Base-by-base conservation (phyloP, 2,888 invertebrate genomes). In the Eueremaeus valkanovi region DNA sequence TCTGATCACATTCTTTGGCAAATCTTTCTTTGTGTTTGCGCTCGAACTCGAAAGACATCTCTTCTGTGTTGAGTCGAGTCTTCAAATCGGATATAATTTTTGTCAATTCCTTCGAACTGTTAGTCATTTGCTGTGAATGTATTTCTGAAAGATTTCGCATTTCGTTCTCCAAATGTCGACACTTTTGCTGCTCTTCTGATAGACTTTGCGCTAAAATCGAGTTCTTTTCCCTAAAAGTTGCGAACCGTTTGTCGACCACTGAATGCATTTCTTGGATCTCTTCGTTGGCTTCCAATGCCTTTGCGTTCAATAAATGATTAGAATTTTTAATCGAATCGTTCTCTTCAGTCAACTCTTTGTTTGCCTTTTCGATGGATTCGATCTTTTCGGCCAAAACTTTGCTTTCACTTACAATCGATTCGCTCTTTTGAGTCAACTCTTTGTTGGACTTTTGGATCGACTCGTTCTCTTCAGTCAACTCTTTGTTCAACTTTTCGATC, bases 11-110 rank as follows among this genome's bases (percentile, higher is more conserved):
- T 21, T 76, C 76, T 29, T 72, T 45, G 0, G 61, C 27, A 36
- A 42, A 75, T 31, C 75, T 27, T 66, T 76, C 76, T 42, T 76
- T 76, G 0, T 36, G 55, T 21, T 40, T 70, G 24, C 76, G 42
- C 42, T 76, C 76, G 18, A 58, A 31, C 0, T 51, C 36, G 45
- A 76, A 76, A 33, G 76, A 76, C 29, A 29, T 18, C 9, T 70
- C 24, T 58, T 75, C 75, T n/a, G 66, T 66, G 18, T 33, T 36
- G 36, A 66, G 40, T 40, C 40, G 36, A 16, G 33, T 33, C n/a
- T 33, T 36, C 33, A 31, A 31, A 31, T 61, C 61, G 6, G 31
- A 31, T 31, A 61, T 31, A 8, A 31, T 3, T 61, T 29, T 33
- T 27, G 29, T 31, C 3, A 31, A 61, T 31, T 61, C 31, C 5